Conservation (phyloP, 2,797 vertebrate species). For the Enteromius argenteus region DNA sequence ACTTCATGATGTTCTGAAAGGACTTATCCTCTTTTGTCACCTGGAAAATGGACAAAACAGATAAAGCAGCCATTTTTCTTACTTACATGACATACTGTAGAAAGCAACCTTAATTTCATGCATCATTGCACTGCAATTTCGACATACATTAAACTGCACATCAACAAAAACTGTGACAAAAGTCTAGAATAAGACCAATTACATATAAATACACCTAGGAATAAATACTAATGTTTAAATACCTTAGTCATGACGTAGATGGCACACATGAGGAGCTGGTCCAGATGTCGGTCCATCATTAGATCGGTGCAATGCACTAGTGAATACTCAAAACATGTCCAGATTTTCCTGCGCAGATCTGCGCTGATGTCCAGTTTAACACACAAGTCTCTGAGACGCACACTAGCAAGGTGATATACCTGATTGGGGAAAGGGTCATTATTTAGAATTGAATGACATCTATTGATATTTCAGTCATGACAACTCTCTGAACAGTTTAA, state of each 20-base stretch:
- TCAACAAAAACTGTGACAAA: not conserved
- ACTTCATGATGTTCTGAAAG: constrained; percentile 99
- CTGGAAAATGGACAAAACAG: constrained; percentile 69
- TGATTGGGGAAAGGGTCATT: constrained; percentile 60
- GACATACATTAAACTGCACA: not conserved
- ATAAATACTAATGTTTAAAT: constrained; percentile 27
- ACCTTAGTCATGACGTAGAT: constrained; percentile 95
- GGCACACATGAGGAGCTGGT: constrained; percentile 95
- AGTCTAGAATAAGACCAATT: not conserved
- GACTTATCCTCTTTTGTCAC: constrained; percentile 93
- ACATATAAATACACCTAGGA: not conserved
- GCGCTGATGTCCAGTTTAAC: constrained; percentile 88
- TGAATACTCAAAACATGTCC: constrained; percentile 94
- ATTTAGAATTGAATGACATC: not conserved
- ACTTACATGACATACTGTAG: constrained; percentile 78
- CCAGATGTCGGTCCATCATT: constrained; percentile 92
- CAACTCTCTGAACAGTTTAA: not conserved
- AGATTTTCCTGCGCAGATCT: constrained; percentile 92
- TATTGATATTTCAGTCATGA: not conserved
- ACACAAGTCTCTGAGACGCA: constrained; percentile 92
- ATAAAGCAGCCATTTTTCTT: no score
- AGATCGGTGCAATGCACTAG: constrained; percentile 89
- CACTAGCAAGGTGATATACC: constrained; percentile 96
- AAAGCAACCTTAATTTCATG: not conserved
- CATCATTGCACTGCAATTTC: not conserved